Percentiles rank a stretch among this genome's conserved stretches.
Evolutionary conservation across 2,113 vertebrate genomes (phyloP).

Genomic region (Tyto alba): DNA sequence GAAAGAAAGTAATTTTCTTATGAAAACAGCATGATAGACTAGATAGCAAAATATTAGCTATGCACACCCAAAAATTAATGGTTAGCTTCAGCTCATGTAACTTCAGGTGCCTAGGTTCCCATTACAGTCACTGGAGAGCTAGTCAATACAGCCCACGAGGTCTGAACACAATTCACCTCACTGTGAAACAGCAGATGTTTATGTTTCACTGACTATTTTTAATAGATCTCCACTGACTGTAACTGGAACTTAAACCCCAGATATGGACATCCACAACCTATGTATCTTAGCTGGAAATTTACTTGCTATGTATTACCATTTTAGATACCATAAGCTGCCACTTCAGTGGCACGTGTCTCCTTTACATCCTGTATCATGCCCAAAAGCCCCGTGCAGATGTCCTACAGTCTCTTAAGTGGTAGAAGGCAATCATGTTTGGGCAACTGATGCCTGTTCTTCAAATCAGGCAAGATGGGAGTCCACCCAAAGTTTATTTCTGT

Average conservation of each 20-base stretch:
- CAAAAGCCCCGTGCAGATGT: not conserved
- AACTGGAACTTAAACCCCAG: not conserved
- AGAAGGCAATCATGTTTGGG: not conserved
- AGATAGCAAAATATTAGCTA: not conserved
- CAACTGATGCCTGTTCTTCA: not conserved
- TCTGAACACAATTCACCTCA: not conserved
- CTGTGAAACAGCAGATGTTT: fast-evolving
- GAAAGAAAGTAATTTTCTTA: not conserved
- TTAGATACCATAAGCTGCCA: not conserved
- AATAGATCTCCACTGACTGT: not conserved
- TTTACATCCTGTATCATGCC: not conserved
- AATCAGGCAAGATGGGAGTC: not conserved
- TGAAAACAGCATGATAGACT: not conserved
- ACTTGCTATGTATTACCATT: not conserved
- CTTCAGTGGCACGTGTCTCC: not conserved
- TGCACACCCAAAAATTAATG: not conserved
- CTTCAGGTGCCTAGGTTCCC: not conserved
- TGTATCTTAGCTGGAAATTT: not conserved
- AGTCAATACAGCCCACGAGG: not conserved
- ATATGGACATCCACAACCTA: not conserved
- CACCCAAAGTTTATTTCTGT: not conserved
- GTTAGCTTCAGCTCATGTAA: not conserved
- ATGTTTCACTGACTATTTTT: not conserved
- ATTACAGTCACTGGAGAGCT: not conserved
- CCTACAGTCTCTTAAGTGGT: not conserved